A percentile compares a stretch with the other conserved stretches of the same genome.
These are phyloP conservation scores for Echinops telfairi DNA, from an alignment of 2,113 vertebrate genomes.

Conservation along the genomic window DNA sequence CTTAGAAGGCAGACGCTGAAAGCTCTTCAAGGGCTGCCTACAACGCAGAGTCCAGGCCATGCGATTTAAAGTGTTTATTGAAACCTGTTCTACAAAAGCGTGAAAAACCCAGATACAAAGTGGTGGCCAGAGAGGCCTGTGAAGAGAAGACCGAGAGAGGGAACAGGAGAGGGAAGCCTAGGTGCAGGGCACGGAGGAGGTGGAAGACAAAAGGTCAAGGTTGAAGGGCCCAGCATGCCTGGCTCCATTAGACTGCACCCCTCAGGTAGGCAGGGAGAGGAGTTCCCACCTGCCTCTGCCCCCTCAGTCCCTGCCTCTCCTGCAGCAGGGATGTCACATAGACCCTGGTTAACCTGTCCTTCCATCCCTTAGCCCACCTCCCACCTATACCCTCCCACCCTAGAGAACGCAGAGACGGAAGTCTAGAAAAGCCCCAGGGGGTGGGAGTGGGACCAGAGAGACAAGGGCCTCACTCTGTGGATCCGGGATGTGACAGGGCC, in stretches of 20 bases:
- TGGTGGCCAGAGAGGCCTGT: constrained; percentile 80
- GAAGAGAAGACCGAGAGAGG: constrained; percentile 78
- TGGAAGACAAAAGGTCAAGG: constrained; percentile 56
- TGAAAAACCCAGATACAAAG: constrained; percentile 86
- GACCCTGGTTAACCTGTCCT: neutral
- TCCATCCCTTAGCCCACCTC: neutral
- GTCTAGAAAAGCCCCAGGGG: neutral
- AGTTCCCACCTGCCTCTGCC: neutral
- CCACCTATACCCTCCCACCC: constrained; percentile 47
- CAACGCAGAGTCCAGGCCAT: constrained; percentile 72
- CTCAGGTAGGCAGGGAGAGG: neutral
- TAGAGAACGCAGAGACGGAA: constrained; percentile 52
- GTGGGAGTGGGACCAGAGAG: neutral
- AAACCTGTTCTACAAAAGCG: constrained; percentile 86
- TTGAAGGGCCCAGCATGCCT: constrained; percentile 57
- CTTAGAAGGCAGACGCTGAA: neutral
- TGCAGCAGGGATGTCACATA: constrained; percentile 56
- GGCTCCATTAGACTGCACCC: constrained; percentile 26
- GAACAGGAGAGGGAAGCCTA: neutral
- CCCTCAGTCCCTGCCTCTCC: constrained; percentile 52
- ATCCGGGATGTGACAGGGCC: neutral
- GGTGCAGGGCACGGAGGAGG: neutral
- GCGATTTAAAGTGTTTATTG: constrained; percentile 82
- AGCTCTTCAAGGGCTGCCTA: constrained; percentile 4
- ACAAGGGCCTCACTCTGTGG: neutral